Evolutionary conservation across 2,888 invertebrate species (phyloP), one percentile per base, ranked within the genome.

Genomic region (Dynastes hyllus): DNA sequence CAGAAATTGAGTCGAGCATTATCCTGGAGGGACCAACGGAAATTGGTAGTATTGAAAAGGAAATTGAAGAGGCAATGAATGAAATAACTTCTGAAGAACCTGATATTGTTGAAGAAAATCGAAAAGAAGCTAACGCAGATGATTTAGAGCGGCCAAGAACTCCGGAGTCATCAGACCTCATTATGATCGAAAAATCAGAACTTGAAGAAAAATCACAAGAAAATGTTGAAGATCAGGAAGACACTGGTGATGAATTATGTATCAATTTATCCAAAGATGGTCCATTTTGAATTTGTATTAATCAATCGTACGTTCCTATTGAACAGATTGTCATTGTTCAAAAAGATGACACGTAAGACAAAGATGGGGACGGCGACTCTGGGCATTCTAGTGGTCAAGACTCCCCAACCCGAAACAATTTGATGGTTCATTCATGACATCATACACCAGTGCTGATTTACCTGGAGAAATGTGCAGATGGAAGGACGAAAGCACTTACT

Each of bases 401-500:
- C 66, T 84, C 84, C 8, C 84, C 83, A 13, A 81, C 81, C 40
- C 65, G 50, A 78, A 81, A 13, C 63, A 73, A 11, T 77, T 78
- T 65, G 79, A 76, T 61, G 51, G 73, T 53, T 84, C 85, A 37
- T 92, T 91, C 69, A 89, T 89, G 53, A 93, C 94, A 13, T 92
- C 93, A 85, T 93, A 92, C 85, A 91, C 93, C 84, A 92, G 93
- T 70, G 93, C 94, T 86, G 94, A 94, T 88, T 90, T 95, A 82
- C 95, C 95, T 5, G 95, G 95, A 81, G 95, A 95, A 77, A 92
- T 95, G 84, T 94, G 94, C 88, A 93, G 94, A 87, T 95, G 95
- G 95, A 93, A 92, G 87, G 95, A 95, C 87, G 92, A 94, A 87
- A 95, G 94, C 86, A 95, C 95, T 71, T 95, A 95, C 86, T 90